A percentile compares a stretch with the other conserved stretches of the same genome.
Evolutionary conservation across 2,113 vertebrate species (phyloP).

Genomic region (Guaruba guarouba): DNA sequence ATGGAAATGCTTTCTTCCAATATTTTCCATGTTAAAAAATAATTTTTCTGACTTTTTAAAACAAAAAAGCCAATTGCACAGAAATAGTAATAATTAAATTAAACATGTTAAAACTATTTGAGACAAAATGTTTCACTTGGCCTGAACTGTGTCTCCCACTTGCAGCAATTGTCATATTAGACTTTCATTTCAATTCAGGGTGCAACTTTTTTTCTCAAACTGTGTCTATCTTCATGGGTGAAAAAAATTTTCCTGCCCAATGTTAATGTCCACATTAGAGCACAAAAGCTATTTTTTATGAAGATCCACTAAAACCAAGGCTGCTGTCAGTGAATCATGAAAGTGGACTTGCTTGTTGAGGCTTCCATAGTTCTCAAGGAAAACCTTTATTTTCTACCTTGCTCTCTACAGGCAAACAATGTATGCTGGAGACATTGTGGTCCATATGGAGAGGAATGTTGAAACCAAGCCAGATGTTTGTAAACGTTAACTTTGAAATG

Average conservation of each 20-base stretch:
- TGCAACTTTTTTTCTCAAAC: background rate
- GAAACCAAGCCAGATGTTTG: slow-evolving; percentile 79
- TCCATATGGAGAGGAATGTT: slow-evolving; percentile 71
- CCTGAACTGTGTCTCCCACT: background rate
- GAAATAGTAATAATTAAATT: slow-evolving; percentile 20
- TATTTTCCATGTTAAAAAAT: background rate
- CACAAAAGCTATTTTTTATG: background rate
- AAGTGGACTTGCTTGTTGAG: background rate
- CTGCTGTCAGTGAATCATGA: background rate
- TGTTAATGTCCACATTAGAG: background rate
- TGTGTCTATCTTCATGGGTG: background rate
- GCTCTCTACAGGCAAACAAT: slow-evolving; percentile 58
- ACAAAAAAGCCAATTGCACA: background rate
- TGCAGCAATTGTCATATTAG: background rate
- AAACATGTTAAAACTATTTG: background rate
- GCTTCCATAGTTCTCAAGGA: slow-evolving; percentile 55
- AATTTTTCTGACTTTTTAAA: background rate
- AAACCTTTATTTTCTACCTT: slow-evolving; percentile 72
- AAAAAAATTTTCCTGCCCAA: background rate
- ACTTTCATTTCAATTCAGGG: background rate
- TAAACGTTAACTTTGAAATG: slow-evolving; percentile 81
- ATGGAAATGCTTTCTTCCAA: background rate
- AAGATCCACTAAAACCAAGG: background rate
- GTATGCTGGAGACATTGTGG: slow-evolving; percentile 64
- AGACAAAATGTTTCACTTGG: slow-evolving; percentile 7